A percentile compares a stretch with the other conserved stretches of the same genome.
phyloP scores from a whole-genome alignment of 2,797 vertebrate genomes.

The Molossus alvarezi region DNA sequence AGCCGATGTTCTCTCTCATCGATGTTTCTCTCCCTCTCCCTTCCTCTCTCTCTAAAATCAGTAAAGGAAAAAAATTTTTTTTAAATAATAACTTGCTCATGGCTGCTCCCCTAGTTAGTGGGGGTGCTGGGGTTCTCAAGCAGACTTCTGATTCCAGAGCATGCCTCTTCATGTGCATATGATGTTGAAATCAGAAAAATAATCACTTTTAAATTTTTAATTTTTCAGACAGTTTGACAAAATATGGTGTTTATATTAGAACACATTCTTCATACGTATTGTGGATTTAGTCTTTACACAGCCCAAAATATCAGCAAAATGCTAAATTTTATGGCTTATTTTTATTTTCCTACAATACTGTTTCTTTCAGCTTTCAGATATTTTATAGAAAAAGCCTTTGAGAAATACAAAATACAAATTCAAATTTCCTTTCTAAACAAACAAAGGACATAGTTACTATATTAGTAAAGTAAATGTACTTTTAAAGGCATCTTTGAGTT shows the following conservation, averaged over 20 bases:
- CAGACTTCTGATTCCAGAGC: neutral
- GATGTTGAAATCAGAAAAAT: neutral
- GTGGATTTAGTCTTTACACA: neutral
- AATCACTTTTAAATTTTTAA: neutral
- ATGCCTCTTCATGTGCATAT: fast-evolving
- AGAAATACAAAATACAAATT: neutral
- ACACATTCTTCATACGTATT: neutral
- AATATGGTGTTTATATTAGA: neutral
- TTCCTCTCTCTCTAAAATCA: too few relatives aligned
- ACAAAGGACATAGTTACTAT: neutral
- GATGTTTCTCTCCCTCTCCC: too few relatives aligned
- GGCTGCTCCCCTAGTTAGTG: too few relatives aligned
- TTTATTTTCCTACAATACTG: neutral
- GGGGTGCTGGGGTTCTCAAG: fast-evolving
- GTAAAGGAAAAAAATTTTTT: too few relatives aligned
- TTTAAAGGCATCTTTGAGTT: neutral
- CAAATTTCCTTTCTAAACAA: neutral
- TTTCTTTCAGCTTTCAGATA: neutral
- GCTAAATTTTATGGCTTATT: neutral
- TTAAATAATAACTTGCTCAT: neutral
- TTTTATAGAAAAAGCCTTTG: neutral
- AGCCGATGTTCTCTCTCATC: too few relatives aligned
- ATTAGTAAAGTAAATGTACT: neutral
- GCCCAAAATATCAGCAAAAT: neutral
- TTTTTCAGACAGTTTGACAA: neutral